Base-by-base conservation (phyloP, 35 echinoderm and acorn worm genomes). In the Heliocidaris erythrogramma region DNA sequence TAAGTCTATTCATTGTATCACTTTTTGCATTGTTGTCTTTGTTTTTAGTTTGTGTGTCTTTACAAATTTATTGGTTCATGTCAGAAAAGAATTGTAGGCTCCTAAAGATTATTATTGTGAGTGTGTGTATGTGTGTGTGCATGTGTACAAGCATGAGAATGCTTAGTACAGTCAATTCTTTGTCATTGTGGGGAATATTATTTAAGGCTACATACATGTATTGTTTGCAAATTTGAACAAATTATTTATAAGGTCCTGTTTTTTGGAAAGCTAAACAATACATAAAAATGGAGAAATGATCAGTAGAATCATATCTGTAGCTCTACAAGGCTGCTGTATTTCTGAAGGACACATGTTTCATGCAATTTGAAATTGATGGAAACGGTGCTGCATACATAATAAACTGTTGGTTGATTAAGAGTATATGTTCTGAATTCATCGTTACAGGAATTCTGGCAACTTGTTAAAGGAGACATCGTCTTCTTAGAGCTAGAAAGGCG, bases 11-110 rank as follows among this genome's bases (percentile, higher is more conserved):
- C n/a, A 30, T 16, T n/a, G 7, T 30, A 31, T 31, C 91, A 49
- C 16, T 90, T 27, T 90, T 90, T 31, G 32, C 30, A 85, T 85
- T 85, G 17, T 85, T 85, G 1, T 17, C 69, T 30, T 93, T 93
- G 92, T 93, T 65, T 47, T 65, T 42, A 93, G 30, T 65, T 65
- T 65, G 53, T 32, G 69, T 93, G 92, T 93, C 92, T 93, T 65
- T 78, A 78, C 65, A n/a, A 78, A n/a, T 78, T 42, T 78, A 78
- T 78, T 27, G 21, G 65, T 27, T 78, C 27, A 21, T 17, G 65
- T 78, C 27, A 78, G 27, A 78, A 7, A 78, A 6, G 65, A 24
- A 78, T 78, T 27, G 7, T 27, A 78, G 65, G 8, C 65, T 78
- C 18, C n/a, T 24, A 78, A n/a, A 29, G 27, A 24, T 78, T 78